Conservation (phyloP, 2,113 vertebrate species). For the Austrofundulus limnaeus region DNA sequence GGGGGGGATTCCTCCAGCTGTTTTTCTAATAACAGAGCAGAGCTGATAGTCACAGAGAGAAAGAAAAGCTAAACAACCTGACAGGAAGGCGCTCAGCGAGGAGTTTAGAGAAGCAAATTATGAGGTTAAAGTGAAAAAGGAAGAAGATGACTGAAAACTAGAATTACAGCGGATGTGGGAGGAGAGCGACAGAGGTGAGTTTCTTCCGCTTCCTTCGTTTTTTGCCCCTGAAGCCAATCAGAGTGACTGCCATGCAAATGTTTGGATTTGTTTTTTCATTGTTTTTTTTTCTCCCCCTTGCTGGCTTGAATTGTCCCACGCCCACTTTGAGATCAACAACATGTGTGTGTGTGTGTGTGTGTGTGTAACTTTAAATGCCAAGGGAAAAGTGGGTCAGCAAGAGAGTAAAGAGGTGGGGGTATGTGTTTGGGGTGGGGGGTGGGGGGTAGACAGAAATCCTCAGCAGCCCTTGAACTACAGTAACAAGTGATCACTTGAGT, state of each 20-base stretch:
- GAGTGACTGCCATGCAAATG: slow-evolving; percentile 31
- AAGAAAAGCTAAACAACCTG: slow-evolving; percentile 17
- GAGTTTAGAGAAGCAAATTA: slow-evolving; percentile 23
- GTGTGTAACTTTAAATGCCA: slow-evolving; percentile 72
- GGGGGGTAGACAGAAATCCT: slow-evolving; percentile 57
- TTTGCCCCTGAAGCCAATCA: slow-evolving; percentile 42
- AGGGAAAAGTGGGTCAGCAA: slow-evolving; percentile 63
- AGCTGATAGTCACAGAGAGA: slow-evolving; percentile 30
- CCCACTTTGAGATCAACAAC: slow-evolving; percentile 52
- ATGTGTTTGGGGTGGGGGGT: slow-evolving; percentile 52
- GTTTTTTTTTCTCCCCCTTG: slow-evolving; percentile 9
- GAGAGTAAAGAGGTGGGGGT: slow-evolving; percentile 43
- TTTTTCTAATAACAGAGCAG: slow-evolving; percentile 59
- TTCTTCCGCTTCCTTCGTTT: slow-evolving; percentile 40
- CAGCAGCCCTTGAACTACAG: slow-evolving; percentile 57
- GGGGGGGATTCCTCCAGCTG: slow-evolving; percentile 66
- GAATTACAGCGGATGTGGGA: slow-evolving; percentile 34
- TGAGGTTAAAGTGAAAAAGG: slow-evolving; percentile 51
- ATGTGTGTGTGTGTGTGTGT: slow-evolving; percentile 61
- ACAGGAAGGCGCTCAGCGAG: slow-evolving; percentile 20
- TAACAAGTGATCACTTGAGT: slow-evolving; percentile 73
- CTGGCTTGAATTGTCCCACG: slow-evolving; percentile 31
- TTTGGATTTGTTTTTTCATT: slow-evolving; percentile 18
- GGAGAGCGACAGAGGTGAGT: slow-evolving; percentile 57
- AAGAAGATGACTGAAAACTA: slow-evolving; percentile 41